These are phyloP conservation scores for Zygogramma bicolorata DNA, from an alignment of 2,888 invertebrate species.

Conservation along the genomic window DNA sequence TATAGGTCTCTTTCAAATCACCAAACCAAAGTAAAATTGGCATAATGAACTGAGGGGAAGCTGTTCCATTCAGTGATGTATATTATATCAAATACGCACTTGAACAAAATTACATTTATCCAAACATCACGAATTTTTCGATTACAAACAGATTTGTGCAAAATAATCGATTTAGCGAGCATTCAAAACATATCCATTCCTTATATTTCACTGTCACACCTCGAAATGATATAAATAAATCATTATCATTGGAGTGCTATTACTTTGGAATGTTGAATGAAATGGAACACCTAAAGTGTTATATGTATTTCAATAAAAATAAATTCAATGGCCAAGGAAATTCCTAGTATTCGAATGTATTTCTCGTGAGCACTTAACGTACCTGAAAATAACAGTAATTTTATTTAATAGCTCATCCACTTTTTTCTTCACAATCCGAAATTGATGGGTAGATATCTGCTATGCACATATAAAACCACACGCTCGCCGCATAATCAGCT, in stretches of 20 bases:
- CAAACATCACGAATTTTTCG: too few relatives aligned
- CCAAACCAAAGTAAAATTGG: too few relatives aligned
- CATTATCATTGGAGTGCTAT: background rate
- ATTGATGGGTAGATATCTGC: constrained; percentile 9
- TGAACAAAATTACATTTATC: background rate
- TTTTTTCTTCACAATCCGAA: constrained; percentile 8
- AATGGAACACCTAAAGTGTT: background rate
- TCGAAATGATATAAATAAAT: background rate
- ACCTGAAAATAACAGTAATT: constrained; percentile 5
- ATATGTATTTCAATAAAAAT: constrained; percentile 3
- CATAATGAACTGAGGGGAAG: too few relatives aligned
- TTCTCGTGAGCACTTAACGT: constrained; percentile 9
- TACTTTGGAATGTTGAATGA: background rate
- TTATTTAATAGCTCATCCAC: constrained; percentile 10
- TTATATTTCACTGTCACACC: background rate
- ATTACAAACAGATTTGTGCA: background rate
- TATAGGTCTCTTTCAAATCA: too few relatives aligned
- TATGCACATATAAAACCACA: constrained; percentile 10
- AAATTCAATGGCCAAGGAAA: background rate
- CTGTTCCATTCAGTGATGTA: too few relatives aligned
- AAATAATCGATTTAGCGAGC: background rate
- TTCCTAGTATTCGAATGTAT: background rate
- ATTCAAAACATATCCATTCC: background rate
- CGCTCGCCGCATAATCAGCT: background rate
- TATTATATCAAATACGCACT: too few relatives aligned